Conservation (phyloP, 2,797 vertebrate species). For the Liasis olivaceus region DNA sequence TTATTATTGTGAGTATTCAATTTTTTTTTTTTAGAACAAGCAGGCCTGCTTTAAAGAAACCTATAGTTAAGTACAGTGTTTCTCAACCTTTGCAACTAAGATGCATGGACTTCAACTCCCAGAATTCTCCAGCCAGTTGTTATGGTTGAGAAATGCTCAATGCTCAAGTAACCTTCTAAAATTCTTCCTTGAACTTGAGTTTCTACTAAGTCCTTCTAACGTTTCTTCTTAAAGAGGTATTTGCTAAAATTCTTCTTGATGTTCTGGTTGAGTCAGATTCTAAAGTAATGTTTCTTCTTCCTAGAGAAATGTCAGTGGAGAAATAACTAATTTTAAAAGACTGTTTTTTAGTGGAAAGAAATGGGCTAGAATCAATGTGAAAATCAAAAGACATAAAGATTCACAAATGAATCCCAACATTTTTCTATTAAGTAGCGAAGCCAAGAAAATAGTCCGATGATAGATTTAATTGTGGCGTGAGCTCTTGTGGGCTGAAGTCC, state of each 20-base stretch:
- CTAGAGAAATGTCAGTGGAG: background rate
- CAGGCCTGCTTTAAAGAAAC: background rate
- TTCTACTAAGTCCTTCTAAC: constrained; percentile 7
- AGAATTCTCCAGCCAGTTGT: background rate
- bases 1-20: background rate
- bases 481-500: background rate
- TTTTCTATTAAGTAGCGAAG: background rate
- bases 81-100: background rate
- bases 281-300: background rate
- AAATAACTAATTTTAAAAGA: background rate
- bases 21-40: background rate
- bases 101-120: too few species aligned
- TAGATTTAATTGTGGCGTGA: background rate
- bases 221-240: background rate
- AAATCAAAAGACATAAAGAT: background rate
- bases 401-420: background rate
- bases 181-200: background rate
- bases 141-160: background rate
- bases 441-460: background rate
- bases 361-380: background rate
- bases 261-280: background rate
- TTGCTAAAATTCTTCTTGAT: background rate
- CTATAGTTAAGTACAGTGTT: background rate
- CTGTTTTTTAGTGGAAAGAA: background rate
- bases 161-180: background rate